These are phyloP conservation scores for Arrhamphus sclerolepis DNA, from an alignment of 2,797 vertebrate genomes.

Conservation along the genomic window DNA sequence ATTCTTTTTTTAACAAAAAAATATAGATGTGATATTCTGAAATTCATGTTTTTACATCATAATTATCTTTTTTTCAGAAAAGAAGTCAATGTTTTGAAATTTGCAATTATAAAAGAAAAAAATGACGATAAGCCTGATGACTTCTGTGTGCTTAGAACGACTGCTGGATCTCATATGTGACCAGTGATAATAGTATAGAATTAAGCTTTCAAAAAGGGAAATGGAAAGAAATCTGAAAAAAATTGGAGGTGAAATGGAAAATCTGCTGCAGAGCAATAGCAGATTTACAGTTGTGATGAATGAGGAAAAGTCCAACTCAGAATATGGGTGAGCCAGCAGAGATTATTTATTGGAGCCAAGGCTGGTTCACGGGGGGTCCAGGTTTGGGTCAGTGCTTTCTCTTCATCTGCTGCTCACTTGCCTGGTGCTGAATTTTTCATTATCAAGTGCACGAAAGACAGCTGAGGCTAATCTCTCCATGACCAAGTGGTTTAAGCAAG, in stretches of 20 bases:
- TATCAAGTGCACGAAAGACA: conserved; percentile 31
- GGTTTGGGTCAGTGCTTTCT: conserved; percentile 44
- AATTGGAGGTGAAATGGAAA: not conserved
- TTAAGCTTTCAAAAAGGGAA: not conserved
- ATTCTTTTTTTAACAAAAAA: too few species aligned
- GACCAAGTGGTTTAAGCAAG: conserved; percentile 58
- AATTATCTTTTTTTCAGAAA: too few species aligned
- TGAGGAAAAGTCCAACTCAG: too few species aligned
- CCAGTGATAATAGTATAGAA: too few species aligned
- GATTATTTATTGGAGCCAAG: conserved; percentile 14
- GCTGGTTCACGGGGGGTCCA: conserved; percentile 20
- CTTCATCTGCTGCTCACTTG: conserved; percentile 19
- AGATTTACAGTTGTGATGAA: too few species aligned
- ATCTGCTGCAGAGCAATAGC: not conserved
- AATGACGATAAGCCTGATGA: too few species aligned
- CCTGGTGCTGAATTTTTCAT: conserved; percentile 43
- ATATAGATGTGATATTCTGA: too few species aligned
- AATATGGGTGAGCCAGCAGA: not conserved
- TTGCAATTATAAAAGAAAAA: too few species aligned
- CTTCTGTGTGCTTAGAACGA: too few species aligned
- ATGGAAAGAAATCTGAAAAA: conserved; percentile 4
- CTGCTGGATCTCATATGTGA: too few species aligned
- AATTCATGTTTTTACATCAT: too few species aligned
- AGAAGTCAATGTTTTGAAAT: too few species aligned
- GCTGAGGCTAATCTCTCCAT: conserved; percentile 62